These are phyloP conservation scores for Acrocephalus scirpaceus DNA, from an alignment of 2,797 vertebrate species.

Conservation along the genomic window DNA sequence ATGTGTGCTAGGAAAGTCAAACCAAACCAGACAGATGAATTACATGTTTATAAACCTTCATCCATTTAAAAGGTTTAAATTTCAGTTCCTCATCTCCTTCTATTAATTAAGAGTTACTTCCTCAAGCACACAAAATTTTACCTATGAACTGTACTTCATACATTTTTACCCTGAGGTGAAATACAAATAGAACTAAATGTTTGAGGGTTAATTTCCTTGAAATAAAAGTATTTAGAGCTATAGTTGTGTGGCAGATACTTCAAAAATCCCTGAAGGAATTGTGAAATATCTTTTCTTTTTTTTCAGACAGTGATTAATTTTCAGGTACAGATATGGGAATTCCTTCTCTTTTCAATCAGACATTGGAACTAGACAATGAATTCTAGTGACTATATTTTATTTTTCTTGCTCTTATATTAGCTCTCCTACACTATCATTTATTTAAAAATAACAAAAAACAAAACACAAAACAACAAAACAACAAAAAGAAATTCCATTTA, in stretches of 20 bases:
- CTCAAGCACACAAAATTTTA: neutral
- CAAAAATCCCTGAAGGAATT: neutral
- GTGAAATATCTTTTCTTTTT: neutral
- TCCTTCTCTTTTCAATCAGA: neutral
- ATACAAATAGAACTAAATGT: neutral
- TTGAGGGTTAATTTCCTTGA: neutral
- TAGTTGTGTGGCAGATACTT: neutral
- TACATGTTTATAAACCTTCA: neutral
- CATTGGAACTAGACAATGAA: neutral
- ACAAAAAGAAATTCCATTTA: neutral
- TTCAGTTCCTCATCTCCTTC: neutral
- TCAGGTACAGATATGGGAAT: neutral
- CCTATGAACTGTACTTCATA: neutral
- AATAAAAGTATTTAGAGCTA: neutral
- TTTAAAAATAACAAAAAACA: neutral
- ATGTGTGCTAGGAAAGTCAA: neutral
- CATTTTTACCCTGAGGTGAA: neutral
- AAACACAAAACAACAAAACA: neutral
- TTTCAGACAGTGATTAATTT: neutral
- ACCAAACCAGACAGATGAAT: neutral
- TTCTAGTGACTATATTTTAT: neutral
- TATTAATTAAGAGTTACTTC: neutral
- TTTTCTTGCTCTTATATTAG: neutral
- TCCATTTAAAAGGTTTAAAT: neutral
- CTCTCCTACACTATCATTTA: neutral